These are phyloP conservation scores for Lasioglossum leucozonium DNA, from an alignment of 2,888 invertebrate species.

Conservation along the genomic window DNA sequence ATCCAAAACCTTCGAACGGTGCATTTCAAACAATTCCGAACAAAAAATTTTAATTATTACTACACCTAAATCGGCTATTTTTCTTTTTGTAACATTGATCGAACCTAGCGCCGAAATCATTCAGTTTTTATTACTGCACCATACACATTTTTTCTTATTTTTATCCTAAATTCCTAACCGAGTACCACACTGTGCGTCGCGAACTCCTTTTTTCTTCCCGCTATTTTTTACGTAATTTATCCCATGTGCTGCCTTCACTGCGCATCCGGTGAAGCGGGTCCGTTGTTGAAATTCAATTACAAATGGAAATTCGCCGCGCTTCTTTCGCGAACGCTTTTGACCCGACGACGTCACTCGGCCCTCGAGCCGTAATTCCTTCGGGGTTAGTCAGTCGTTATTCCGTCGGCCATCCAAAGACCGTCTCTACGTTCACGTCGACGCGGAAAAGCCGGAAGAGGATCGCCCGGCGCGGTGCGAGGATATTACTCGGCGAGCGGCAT, in stretches of 20 bases:
- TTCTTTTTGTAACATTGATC: no score
- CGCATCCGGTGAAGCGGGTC: no score
- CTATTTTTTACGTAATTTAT: neutral
- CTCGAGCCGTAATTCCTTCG: neutral
- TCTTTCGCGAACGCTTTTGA: neutral
- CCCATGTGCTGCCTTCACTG: neutral
- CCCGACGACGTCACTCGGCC: neutral
- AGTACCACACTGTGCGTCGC: no score
- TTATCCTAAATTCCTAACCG: no score
- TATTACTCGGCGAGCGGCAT: conserved; percentile 31
- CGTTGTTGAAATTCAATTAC: neutral
- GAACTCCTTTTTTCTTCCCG: neutral
- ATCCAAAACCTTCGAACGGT: no score
- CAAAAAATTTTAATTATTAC: no score
- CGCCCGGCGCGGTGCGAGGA: conserved; percentile 12
- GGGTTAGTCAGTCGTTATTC: neutral
- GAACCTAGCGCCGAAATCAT: no score
- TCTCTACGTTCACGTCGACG: neutral
- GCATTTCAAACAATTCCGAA: no score
- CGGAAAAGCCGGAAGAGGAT: conserved; percentile 10
- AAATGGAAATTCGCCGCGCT: neutral
- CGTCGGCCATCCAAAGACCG: no score
- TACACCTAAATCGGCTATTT: no score
- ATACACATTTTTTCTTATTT: no score
- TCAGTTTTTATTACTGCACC: no score